Base-by-base conservation (phyloP, 1,140 invertebrate species). In the Euschistus heros region DNA sequence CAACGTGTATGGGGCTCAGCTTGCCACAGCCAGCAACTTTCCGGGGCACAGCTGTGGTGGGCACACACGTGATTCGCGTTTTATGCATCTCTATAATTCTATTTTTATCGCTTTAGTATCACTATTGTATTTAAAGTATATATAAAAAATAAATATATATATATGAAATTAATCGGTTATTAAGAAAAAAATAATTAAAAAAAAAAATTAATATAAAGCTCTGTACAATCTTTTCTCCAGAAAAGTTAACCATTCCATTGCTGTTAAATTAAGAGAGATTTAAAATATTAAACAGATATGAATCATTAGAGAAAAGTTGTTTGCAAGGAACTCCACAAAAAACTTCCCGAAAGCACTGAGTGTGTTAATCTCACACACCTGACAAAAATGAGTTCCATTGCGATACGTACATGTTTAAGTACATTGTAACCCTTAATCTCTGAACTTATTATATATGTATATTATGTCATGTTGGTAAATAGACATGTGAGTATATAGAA, bases 1-100 rank as follows among this genome's bases (percentile, higher is more conserved):
- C 30, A 18, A 26, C 22, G 55, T 65, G 66, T 60, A 66, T 65
- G 68, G 68, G 68, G 68, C 68, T 69, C 68, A 69, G 68, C 67
- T 47, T 33, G 47, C 65, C 66, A 69, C 64, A 65, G 63, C 44
- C 33, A 47, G 64, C 61, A 30, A 62, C 13, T 57, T 69, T 66
- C 62, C 59, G 66, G 66, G 50, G 66, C 22, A 18, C 22, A 59
- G 37, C 44, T 54, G 68, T 69, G 66, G 60, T 33, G 26, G 66
- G 67, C 67, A 69, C 47, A 55, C 66, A 67, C 44, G 30, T 44
- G 24, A 30, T 50, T 44, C 55, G 46, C 60, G 44, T 69, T 64
- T 67, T 50, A 61, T 30, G 26, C 24, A 27, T 13, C 63, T 46
- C 63, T 52, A 42, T 44, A 64, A 52, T 57, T 67, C 33, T 67